Base-by-base conservation (phyloP, 2,888 invertebrate genomes). In the Philereme transversata region DNA sequence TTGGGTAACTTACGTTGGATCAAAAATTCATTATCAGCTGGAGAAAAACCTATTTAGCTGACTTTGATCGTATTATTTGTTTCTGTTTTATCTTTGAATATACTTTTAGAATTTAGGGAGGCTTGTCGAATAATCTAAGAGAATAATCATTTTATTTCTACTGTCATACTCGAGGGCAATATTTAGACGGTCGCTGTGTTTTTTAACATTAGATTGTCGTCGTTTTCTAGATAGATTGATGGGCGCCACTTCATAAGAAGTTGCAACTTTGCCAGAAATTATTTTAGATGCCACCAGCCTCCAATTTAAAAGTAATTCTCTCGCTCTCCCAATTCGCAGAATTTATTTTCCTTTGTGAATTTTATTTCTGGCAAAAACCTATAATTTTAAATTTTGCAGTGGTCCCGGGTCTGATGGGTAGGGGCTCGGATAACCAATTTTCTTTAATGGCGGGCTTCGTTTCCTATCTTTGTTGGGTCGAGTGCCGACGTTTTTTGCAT, bases 31-130 rank as follows among this genome's bases (percentile, higher is more conserved):
- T 67, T 74, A 65, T 58, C 74, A 76, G 71, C 78, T 77, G 76
- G 76, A 87, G 87, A 87, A 88, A 90, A 89, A 90, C 89, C 89
- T 90, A 90, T 90, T 90, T 90, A 89, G 84, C 84, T 78, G 84
- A 87, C 82, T 88, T 87, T 88, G 88, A 90, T 90, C 84, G 82
- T 84, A 84, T 88, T 89, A 89, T 90, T 89, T 87, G 86, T 88
- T 88, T 88, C 82, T 86, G 82, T 87, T 88, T 86, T 86, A 78
- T 76, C 67, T 81, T 79, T 70, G 72, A 71, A 78, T 76, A 74
- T 71, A 73, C 71, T 74, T 73, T 70, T 68, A 62, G 70, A 76
- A 76, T 76, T 35, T 41, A 43, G 71, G 65, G 74, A 69, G 63
- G 58, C 68, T 45, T 49, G 48, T 49, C 33, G 33, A 49, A 47